phyloP scores from a whole-genome alignment of 2,888 invertebrate genomes.

The Pocota personata region DNA sequence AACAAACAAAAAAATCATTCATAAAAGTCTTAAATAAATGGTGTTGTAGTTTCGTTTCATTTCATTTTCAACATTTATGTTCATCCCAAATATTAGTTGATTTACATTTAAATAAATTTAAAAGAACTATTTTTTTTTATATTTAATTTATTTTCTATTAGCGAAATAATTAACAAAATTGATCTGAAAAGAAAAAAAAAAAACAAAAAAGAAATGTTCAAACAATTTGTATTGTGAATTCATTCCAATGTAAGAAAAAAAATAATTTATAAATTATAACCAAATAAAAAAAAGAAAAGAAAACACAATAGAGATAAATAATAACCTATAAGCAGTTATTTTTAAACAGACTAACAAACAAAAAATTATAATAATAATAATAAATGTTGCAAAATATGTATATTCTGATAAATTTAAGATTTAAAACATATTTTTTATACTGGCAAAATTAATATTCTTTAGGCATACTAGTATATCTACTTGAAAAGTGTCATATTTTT shows the following conservation, averaged over 20 bases:
- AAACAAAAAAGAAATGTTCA: constrained; percentile 31
- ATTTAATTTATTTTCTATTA: constrained; percentile 28
- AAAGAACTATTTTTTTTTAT: constrained; percentile 33
- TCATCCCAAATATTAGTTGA: constrained; percentile 46
- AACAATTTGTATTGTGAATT: constrained; percentile 64
- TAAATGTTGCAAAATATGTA: constrained; percentile 55
- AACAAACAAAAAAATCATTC: background rate
- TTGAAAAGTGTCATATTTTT: constrained; percentile 71
- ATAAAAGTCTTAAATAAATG: background rate
- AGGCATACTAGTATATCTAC: constrained; percentile 54
- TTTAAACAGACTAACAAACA: constrained; percentile 20
- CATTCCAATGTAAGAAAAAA: constrained; percentile 61
- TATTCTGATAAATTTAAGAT: constrained; percentile 71
- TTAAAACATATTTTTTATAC: constrained; percentile 70
- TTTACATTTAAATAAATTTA: constrained; percentile 37
- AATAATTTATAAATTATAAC: constrained; percentile 37
- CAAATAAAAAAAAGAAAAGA: constrained; percentile 10
- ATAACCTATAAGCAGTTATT: constrained; percentile 22
- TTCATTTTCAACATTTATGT: constrained; percentile 4
- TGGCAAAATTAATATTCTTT: constrained; percentile 72
- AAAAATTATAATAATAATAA: background rate
- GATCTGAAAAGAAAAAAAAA: constrained; percentile 7
- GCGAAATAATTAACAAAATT: constrained; percentile 42
- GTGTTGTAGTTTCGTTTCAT: constrained; percentile 25
- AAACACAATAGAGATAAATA: constrained; percentile 18